These are phyloP conservation scores for Myotis daubentonii DNA, from an alignment of 2,797 vertebrate species.

Conservation along the genomic window DNA sequence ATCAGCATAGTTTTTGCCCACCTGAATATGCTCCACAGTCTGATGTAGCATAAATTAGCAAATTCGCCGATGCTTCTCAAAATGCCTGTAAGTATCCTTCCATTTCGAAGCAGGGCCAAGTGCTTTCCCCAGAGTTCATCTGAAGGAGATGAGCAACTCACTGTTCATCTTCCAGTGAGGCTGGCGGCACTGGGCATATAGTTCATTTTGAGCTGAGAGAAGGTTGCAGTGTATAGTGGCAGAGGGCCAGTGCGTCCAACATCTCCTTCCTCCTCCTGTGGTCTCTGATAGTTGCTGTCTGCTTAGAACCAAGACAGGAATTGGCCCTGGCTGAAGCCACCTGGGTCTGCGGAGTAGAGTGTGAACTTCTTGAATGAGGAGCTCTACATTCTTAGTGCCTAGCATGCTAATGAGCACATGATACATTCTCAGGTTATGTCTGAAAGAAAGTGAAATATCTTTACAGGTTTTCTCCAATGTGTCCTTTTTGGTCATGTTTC, in stretches of 20 bases:
- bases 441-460: background rate
- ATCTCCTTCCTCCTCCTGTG: background rate
- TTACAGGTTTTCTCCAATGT: background rate
- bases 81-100: background rate
- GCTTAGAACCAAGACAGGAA: background rate
- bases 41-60: conserved; percentile 96
- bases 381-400: background rate
- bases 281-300: background rate
- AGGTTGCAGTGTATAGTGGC: background rate
- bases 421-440: background rate
- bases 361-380: background rate
- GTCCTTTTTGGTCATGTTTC: background rate
- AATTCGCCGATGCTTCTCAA: background rate
- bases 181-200: background rate
- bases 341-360: background rate
- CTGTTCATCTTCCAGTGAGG: background rate
- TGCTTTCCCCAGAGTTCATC: background rate
- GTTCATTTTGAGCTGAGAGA: background rate
- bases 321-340: too few species aligned
- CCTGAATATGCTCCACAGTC: conserved; percentile 97
- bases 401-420: background rate
- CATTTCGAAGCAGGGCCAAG: background rate
- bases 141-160: background rate
- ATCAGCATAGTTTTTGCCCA: conserved; percentile 97
- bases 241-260: background rate